Evolutionary conservation across 2,797 vertebrate species (phyloP).

Genomic region (Pelobates cultripes): DNA sequence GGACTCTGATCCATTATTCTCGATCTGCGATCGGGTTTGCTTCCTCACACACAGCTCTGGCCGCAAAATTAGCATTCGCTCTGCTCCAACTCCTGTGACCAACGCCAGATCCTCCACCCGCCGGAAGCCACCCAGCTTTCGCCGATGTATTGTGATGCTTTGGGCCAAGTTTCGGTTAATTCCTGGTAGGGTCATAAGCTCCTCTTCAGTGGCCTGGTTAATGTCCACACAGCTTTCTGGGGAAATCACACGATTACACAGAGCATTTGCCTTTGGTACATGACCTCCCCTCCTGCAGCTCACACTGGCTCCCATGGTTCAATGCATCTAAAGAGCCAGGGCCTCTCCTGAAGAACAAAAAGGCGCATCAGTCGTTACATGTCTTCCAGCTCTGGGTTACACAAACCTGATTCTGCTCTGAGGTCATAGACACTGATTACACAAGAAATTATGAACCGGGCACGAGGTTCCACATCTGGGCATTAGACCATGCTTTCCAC

Average conservation of each 20-base stretch:
- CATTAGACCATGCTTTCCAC: too few species aligned
- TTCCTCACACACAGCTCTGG: slow-evolving; percentile 46
- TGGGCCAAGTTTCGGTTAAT: slow-evolving; percentile 42
- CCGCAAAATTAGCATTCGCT: slow-evolving; percentile 43
- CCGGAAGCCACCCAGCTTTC: slow-evolving; percentile 49
- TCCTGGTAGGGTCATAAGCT: slow-evolving; percentile 57
- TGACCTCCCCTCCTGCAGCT: slow-evolving; percentile 31
- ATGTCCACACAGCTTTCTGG: slow-evolving; percentile 30
- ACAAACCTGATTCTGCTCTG: too few species aligned
- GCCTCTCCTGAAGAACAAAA: too few species aligned
- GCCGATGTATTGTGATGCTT: slow-evolving; percentile 47
- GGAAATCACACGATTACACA: background rate
- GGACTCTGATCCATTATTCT: background rate
- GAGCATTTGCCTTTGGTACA: background rate
- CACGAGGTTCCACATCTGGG: too few species aligned
- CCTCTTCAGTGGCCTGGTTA: slow-evolving; percentile 54
- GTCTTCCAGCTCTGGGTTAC: too few species aligned
- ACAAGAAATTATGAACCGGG: too few species aligned
- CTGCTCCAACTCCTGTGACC: slow-evolving; percentile 51
- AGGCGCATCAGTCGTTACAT: too few species aligned
- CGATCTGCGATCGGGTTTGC: too few species aligned
- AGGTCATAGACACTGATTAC: too few species aligned
- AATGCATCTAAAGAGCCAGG: background rate
- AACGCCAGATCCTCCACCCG: slow-evolving; percentile 53
- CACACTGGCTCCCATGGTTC: background rate